Base-by-base conservation (phyloP, 1,140 invertebrate genomes). In the Heliconius hewitsoni region DNA sequence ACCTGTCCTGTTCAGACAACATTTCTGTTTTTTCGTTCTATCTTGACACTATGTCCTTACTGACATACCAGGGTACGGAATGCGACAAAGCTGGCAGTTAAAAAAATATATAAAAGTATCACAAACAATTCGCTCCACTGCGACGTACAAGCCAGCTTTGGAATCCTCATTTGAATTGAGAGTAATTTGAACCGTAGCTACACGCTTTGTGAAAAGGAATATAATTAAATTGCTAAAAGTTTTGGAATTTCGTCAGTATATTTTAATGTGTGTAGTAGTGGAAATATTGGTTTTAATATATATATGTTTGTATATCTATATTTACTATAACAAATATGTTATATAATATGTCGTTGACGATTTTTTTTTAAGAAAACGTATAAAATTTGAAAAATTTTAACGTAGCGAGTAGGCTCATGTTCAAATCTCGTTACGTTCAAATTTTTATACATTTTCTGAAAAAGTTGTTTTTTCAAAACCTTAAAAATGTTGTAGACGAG, bases 121-220 rank as follows among this genome's bases (percentile, higher is more conserved):
- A 16, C 11, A 70, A 76, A 71, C 37, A 39, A 76, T 70, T 76
- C 60, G n/a, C 42, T 71, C 16, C 39, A 74, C 50, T 52, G 50
- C 73, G 73, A 55, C 50, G 50, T 74, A 74, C 74, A 75, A 57
- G 74, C 39, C 52, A 76, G 74, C 23, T 66, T 60, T 42, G 74
- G 60, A 60, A 70, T 27, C 57, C 60, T 76, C 74, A 76, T 76
- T 76, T 76, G 74, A 60, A 76, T 76, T 66, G 74, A 76, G 66
- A 76, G 74, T 76, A 60, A 76, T 76, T 76, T 76, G 74, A 50
- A 52, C 57, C 60, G 23, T 66, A 30, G 27, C 60, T 66, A 66
- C 30, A 27, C 27, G 27, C 60, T 66, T 66, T 66, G 60, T 30
- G 60, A 66, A 66, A 66, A 66, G 23, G 60, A 27, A 66, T 66